These are phyloP conservation scores for Cryptomyrus ogoouensis DNA, from an alignment of 2,113 vertebrate genomes.

Conservation along the genomic window DNA sequence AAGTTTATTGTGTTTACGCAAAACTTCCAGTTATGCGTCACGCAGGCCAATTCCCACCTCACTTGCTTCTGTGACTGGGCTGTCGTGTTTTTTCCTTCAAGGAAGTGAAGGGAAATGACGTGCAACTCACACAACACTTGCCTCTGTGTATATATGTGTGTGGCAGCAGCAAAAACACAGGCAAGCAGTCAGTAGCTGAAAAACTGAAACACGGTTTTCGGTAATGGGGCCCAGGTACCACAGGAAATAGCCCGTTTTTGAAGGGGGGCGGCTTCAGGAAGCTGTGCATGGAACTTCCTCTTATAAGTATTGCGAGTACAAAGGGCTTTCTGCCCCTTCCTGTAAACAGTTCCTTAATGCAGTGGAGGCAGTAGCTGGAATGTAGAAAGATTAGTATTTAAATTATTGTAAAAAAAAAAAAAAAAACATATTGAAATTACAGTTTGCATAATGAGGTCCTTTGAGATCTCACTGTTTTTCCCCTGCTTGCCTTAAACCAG, in stretches of 20 bases:
- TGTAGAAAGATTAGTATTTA: not conserved
- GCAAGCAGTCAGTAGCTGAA: not conserved
- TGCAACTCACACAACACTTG: not conserved
- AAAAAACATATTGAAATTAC: not conserved
- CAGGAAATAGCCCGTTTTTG: not conserved
- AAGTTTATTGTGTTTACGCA: not conserved
- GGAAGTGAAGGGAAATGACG: constrained; percentile 12
- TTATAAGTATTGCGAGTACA: constrained; percentile 64
- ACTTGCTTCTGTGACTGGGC: not conserved
- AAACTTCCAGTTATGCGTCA: not conserved
- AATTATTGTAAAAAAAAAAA: not conserved
- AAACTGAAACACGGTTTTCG: not conserved
- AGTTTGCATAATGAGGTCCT: not conserved
- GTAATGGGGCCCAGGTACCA: constrained; percentile 1
- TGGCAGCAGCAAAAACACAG: not conserved
- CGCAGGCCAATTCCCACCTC: not conserved
- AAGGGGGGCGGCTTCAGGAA: constrained; percentile 53
- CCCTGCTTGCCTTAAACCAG: not conserved
- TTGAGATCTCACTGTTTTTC: not conserved
- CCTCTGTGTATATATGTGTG: not conserved
- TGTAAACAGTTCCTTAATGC: constrained; percentile 59
- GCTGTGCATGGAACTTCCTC: constrained; percentile 61
- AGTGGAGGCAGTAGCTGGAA: not conserved
- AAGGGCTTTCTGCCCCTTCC: constrained; percentile 62
- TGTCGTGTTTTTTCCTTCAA: not conserved